Percentiles rank a stretch among this genome's conserved stretches.
Conservation (phyloP, 2,888 invertebrate genomes). For the Drosophila austrosaltans region DNA sequence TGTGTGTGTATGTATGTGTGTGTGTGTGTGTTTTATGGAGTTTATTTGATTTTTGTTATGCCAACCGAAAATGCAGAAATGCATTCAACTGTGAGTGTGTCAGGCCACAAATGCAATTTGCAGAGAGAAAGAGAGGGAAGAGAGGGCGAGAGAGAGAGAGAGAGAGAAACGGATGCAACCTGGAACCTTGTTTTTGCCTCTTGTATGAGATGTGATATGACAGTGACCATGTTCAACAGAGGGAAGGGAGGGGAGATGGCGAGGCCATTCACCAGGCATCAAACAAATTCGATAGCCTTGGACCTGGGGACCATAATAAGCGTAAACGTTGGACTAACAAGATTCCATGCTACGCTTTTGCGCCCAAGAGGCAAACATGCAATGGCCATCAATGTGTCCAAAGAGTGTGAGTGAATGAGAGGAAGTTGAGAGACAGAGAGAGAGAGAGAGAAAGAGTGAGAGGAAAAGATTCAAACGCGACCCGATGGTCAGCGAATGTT, state of each 20-base stretch:
- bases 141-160: neutral
- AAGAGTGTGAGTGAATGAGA: neutral
- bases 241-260: neutral
- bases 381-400: constrained; percentile 71
- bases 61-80: constrained; percentile 54
- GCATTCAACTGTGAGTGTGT: constrained; percentile 77
- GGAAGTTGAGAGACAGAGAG: neutral
- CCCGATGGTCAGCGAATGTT: constrained; percentile 62
- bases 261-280: constrained; percentile 58
- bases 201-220: constrained; percentile 4
- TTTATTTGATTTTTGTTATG: constrained; percentile 68
- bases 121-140: constrained; percentile 13
- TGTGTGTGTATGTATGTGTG: neutral
- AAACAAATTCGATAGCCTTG: constrained; percentile 78
- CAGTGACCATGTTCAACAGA: neutral
- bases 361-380: constrained; percentile 78
- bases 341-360: constrained; percentile 77
- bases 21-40: constrained; percentile 12
- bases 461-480: constrained; percentile 32
- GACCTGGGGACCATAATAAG: constrained; percentile 70
- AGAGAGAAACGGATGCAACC: constrained; percentile 8
- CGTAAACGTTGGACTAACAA: constrained; percentile 81
- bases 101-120: constrained; percentile 76
- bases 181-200: constrained; percentile 18
- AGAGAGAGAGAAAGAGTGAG: neutral